Evolutionary conservation across 2,113 vertebrate species (phyloP).

Genomic region (Mustelus asterias): DNA sequence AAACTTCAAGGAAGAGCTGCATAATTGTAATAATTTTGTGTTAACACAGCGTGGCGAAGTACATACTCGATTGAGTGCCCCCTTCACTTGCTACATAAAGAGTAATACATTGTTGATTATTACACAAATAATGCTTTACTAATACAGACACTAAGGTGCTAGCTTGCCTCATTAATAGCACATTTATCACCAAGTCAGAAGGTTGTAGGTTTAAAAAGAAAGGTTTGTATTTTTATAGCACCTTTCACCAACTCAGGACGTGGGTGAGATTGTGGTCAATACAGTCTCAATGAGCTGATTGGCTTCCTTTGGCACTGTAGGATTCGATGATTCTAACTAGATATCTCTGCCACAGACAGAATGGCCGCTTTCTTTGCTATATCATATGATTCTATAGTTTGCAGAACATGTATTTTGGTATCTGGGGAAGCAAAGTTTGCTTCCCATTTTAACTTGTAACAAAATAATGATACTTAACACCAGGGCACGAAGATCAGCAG

Average conservation of each 20-base stretch:
- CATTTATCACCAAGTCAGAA: background rate
- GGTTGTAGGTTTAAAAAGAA: background rate
- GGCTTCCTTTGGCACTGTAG: too few species aligned
- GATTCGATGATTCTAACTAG: too few species aligned
- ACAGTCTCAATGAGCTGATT: too few species aligned
- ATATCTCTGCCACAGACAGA: background rate
- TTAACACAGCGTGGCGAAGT: too few species aligned
- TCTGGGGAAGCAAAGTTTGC: background rate
- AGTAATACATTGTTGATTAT: background rate
- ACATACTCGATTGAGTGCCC: too few species aligned
- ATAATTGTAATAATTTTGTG: too few species aligned
- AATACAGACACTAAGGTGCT: background rate
- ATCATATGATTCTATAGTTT: background rate
- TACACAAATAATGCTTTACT: background rate
- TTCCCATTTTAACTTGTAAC: background rate
- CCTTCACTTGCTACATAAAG: too few species aligned
- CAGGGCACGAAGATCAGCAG: background rate
- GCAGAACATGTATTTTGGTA: background rate
- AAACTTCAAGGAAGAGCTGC: too few species aligned
- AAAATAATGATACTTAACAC: background rate
- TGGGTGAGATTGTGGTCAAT: too few species aligned
- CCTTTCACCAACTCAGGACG: background rate
- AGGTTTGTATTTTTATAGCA: background rate
- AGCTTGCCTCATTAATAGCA: background rate
- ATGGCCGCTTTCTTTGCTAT: background rate